Base-by-base conservation (phyloP, 2,888 invertebrate species). In the Merodon equestris region DNA sequence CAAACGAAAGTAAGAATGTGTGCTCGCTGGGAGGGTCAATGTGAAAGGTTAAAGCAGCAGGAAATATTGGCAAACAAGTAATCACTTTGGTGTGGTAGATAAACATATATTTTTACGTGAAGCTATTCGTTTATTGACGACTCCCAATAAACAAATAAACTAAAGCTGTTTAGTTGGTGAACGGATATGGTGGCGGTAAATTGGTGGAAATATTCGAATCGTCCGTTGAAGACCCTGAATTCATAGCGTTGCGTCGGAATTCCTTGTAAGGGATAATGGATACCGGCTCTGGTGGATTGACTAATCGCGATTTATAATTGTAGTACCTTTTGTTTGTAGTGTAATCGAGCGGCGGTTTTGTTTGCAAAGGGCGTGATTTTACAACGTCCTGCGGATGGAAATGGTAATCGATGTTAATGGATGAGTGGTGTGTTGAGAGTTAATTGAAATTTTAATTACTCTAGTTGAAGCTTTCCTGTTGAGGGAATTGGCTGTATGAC, bases 231-330 rank as follows among this genome's bases (percentile, higher is more conserved):
- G 38, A 60, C 17, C 60, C 36, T n/a, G 79, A 50, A 54, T 45
- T 58, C 17, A 64, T 70, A 27, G 19, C 18, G 53, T 7, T 57
- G 58, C 7, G 15, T 10, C 12, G 38, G n/a, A 27, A 36, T 18
- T 51, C 42, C 14, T 57, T 53, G 18, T n/a, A 4, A n/a, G 58
- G 56, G 18, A 68, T 60, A 57, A 64, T 60, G 68, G 57, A 27
- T 51, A 60, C 61, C 36, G 40, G 34, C 34, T 10, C 15, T 27
- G 42, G 34, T 50, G 63, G 68, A 60, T 51, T 58, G 1, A 60
- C 38, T 74, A 79, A 74, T 70, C 79, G 68, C n/a, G 68, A 74
- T 79, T 64, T 74, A 18, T 64, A 60, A 64, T 74, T 70, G 58
- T 56, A 56, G 58, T 45, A 15, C 14, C 27, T 64, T 45, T 70